Evolutionary conservation across 2,888 invertebrate species (phyloP), one percentile per base, ranked within the genome.

Genomic region (Melinaea menophilus): DNA sequence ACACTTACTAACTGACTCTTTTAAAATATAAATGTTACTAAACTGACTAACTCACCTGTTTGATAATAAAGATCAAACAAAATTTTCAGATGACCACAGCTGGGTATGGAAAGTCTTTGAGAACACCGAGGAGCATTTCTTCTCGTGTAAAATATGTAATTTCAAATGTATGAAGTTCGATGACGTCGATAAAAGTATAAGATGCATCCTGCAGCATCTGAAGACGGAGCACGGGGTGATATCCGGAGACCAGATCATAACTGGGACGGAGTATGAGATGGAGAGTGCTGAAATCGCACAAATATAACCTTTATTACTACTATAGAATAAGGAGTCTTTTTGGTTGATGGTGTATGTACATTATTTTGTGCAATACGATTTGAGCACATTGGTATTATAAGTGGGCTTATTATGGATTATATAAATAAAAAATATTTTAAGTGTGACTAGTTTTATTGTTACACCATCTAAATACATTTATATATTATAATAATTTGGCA

Each of bases 21-120:
- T 22, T 22, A 22, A 22, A 22, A 22, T 22, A 22, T 22, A 22
- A 22, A 22, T 22, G 22, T 4, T 37, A 37, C 4, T 2, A 9
- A 9, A 11, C 7, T 41, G 11, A 41, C 41, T 41, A 41, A 41
- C 41, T 41, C 41, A 41, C 11, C 9, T 41, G 41, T 51, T 51
- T 31, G 51, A 51, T 51, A 31, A 2, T 41, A 41, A 9, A 41
- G 41, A 41, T 41, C 41, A 41, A 9, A 41, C 5, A 63, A 46
- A 41, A 61, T 59, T 77, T 79, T 33, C 81, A 82, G 85, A 79
- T 5, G 82, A 84, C 70, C 75, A 78, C 69, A 74, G 70, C 63
- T 90, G 90, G 90, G 79, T 90, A 0, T 90, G 90, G 90, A 89
- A 90, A 66, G 87, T 90, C 45, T 90, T 90, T 64, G 85, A 85